Base-by-base conservation (phyloP, 2,797 vertebrate species). In the Poeciliopsis gracilis region DNA sequence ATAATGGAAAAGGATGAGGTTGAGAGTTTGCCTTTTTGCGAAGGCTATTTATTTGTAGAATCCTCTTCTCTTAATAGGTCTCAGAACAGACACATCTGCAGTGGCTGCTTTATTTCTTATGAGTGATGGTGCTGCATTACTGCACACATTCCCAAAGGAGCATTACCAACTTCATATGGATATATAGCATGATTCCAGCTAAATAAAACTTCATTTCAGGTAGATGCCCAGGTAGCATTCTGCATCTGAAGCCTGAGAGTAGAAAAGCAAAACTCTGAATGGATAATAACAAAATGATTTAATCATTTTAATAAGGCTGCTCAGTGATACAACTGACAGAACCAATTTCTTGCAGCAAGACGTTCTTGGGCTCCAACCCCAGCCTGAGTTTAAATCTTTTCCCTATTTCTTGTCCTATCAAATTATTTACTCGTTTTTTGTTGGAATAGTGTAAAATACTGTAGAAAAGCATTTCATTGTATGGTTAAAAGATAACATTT, bases 41-140 rank as follows among this genome's bases (percentile, higher is more conserved):
- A 46, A 13, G 57, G 51, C 46, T 46, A 0, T 67, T 82, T 73
- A 79, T 82, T 28, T 72, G 75, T 23, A 53, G 49, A 53, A 83
- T 67, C 36, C 75, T 72, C 80, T 76, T 46, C 75, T 72, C 79
- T 78, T 49, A 77, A 73, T 53, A 47, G 16, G 78, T 82, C 84
- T 85, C 20, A 77, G 71, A 86, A 46, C 36, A 4, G 84, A 53
- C 49, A 36, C 57, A 76, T 77, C 79, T 78, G 41, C 1, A 28
- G 78, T 86, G 82, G 73, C 75, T 83, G 80, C 74, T 77, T 84
- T 82, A 47, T 86, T 89, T 80, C 67, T 46, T 85, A 85, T 89
- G 91, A 92, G 88, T 85, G 90, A 92, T 88, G 77, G 84, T 28
- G 23, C 79, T 77, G 88, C 73, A 78, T 77, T 83, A 20, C 83